A percentile compares a stretch with the other conserved stretches of the same genome.
phyloP scores from a whole-genome alignment of 2,113 vertebrate genomes.

The Phylloscopus trochilus region DNA sequence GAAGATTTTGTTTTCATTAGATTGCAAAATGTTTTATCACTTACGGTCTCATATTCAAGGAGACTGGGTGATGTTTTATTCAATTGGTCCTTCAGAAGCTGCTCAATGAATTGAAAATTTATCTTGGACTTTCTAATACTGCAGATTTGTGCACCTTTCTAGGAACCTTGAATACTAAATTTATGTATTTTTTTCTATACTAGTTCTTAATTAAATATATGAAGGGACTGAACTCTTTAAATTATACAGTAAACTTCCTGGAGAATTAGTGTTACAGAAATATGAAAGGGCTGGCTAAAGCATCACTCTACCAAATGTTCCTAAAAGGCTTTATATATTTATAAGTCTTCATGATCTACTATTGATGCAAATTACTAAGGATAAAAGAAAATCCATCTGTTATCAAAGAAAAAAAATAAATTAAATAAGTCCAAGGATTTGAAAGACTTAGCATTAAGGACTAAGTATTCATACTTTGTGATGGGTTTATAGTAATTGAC shows the following conservation, averaged over 20 bases:
- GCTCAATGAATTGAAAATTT: conserved; percentile 18
- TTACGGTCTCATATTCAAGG: neutral
- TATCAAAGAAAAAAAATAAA: conserved; percentile 55
- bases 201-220: conserved; percentile 14
- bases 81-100: neutral
- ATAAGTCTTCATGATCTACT: conserved; percentile 58
- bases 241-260: conserved; percentile 18
- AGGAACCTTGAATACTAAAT: conserved; percentile 5
- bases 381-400: conserved; percentile 68
- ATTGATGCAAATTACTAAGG: conserved; percentile 54
- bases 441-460: conserved; percentile 59
- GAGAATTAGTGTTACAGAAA: conserved; percentile 33
- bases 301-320: conserved; percentile 50
- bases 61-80: neutral
- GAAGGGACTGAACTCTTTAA: conserved; percentile 8
- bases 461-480: conserved; percentile 44
- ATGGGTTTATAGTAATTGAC: conserved; percentile 48
- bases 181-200: neutral
- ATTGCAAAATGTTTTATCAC: neutral
- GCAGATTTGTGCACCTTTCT: conserved; percentile 1
- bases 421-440: conserved; percentile 61
- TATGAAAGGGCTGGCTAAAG: conserved; percentile 46
- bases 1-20: neutral
- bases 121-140: neutral
- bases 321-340: conserved; percentile 68